Conservation (phyloP, 1,140 invertebrate species). For the Charaxes varanes region DNA sequence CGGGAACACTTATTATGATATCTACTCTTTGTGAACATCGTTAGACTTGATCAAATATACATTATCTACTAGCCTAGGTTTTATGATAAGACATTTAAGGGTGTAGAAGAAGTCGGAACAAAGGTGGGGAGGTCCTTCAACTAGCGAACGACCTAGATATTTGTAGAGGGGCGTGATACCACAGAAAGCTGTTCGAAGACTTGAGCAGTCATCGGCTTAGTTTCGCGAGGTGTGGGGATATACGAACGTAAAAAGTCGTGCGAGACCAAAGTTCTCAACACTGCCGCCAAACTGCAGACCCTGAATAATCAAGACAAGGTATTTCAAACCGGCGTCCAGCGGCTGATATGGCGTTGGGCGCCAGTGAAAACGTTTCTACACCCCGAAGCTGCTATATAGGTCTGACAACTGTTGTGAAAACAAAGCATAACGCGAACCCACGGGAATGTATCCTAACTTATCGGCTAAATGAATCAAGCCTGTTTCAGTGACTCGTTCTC, state of each 20-base stretch:
- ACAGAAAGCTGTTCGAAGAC: neutral
- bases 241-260: slow-evolving; percentile 20
- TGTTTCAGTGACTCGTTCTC: slow-evolving; percentile 36
- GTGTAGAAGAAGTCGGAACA: slow-evolving; percentile 1
- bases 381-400: slow-evolving; percentile 28
- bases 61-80: slow-evolving; percentile 21
- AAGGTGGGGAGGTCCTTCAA: slow-evolving; percentile 13
- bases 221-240: slow-evolving; percentile 9
- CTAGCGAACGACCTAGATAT: slow-evolving; percentile 25
- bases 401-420: slow-evolving; percentile 22
- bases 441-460: neutral
- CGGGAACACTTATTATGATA: slow-evolving; percentile 31
- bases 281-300: slow-evolving; percentile 15
- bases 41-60: slow-evolving; percentile 27
- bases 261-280: slow-evolving; percentile 18
- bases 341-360: slow-evolving; percentile 6
- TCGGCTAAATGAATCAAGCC: slow-evolving; percentile 12
- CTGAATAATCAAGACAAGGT: slow-evolving; percentile 17
- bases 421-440: neutral
- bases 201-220: neutral
- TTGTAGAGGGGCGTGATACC: neutral
- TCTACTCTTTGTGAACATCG: slow-evolving; percentile 30
- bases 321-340: slow-evolving; percentile 15
- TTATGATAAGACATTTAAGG: slow-evolving; percentile 15
- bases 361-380: slow-evolving; percentile 20